These are phyloP conservation scores for Drosophila nikananu DNA, from an alignment of 1,140 invertebrate genomes.

Conservation along the genomic window DNA sequence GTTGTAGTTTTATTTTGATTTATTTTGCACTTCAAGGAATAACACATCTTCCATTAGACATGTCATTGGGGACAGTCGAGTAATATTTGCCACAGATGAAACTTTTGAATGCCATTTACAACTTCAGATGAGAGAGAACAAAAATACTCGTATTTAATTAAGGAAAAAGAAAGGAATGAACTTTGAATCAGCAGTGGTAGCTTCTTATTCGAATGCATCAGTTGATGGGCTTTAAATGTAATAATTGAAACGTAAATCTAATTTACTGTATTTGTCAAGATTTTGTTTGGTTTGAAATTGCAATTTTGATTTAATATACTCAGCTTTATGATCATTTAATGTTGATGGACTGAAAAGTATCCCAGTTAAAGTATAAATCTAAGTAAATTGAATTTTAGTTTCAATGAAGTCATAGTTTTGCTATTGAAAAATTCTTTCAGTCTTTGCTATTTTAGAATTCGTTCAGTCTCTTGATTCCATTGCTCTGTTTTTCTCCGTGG, in stretches of 20 bases:
- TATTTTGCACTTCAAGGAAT: conserved; percentile 5
- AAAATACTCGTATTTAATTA: not conserved
- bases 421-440: not conserved
- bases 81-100: not conserved
- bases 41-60: conserved; percentile 1
- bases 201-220: not conserved
- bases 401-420: too few species aligned
- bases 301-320: not conserved
- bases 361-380: not conserved
- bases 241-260: not conserved
- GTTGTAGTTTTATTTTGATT: conserved; percentile 2
- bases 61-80: not conserved
- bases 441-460: too few species aligned
- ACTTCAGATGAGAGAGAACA: not conserved
- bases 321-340: not conserved
- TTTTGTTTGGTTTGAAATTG: not conserved
- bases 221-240: not conserved
- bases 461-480: not conserved
- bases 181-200: not conserved
- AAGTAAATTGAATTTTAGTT: too few species aligned
- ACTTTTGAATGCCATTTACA: not conserved
- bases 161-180: not conserved
- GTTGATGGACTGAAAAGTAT: not conserved
- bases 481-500: conserved; percentile 4
- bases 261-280: not conserved